Conservation (phyloP, 2,113 vertebrate species). For the Danio rerio region DNA sequence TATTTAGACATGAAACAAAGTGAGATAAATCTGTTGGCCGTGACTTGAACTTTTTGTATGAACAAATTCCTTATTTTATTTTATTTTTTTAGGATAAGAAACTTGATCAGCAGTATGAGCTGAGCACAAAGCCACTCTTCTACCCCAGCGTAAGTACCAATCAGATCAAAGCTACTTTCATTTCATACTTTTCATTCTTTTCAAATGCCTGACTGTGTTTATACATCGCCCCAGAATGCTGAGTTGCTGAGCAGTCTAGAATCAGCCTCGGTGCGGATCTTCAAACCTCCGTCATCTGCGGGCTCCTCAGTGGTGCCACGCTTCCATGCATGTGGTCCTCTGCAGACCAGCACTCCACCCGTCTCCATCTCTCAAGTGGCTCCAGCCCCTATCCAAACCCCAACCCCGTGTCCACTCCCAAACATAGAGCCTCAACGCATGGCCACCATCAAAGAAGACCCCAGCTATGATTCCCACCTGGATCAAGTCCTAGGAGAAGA, state of each 20-base stretch:
- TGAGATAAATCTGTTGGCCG: no score
- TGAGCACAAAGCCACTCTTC: conserved; percentile 87
- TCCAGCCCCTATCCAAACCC: not conserved
- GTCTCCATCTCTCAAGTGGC: conserved; percentile 4
- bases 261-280: conserved; percentile 86
- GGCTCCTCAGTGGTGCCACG: conserved; percentile 60
- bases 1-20: no score
- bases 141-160: conserved; percentile 88
- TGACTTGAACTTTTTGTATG: not conserved
- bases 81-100: conserved; percentile 87
- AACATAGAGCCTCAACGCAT: conserved; percentile 83
- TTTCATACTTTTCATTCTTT: no score
- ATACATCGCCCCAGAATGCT: conserved; percentile 80
- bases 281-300: conserved; percentile 79
- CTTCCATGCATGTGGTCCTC: conserved; percentile 73
- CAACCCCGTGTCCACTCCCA: conserved; percentile 30
- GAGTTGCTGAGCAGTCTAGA: conserved; percentile 95
- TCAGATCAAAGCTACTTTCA: not conserved
- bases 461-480: conserved; percentile 83
- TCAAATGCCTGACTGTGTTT: not conserved
- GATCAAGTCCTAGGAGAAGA: conserved; percentile 84
- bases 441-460: conserved; percentile 95
- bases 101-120: conserved; percentile 89
- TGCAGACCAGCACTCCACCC: conserved; percentile 61
- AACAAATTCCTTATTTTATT: not conserved